These are phyloP conservation scores for Setophaga coronata DNA, from an alignment of 2,113 vertebrate species.

Conservation along the genomic window DNA sequence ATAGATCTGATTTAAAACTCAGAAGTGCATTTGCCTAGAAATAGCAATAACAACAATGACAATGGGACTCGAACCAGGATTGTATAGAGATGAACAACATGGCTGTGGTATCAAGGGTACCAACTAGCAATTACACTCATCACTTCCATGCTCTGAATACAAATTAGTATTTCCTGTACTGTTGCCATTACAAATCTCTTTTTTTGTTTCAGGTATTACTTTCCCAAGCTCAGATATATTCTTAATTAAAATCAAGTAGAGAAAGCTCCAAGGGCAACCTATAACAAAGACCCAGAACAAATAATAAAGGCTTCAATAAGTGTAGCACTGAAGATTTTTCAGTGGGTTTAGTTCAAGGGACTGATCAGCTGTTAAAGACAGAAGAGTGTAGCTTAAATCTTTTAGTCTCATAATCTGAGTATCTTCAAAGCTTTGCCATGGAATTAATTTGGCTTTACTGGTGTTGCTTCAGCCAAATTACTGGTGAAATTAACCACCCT, in stretches of 20 bases:
- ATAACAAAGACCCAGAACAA: not conserved
- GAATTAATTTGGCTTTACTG: not conserved
- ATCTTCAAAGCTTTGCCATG: not conserved
- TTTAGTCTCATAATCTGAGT: not conserved
- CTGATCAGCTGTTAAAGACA: not conserved
- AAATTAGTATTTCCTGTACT: not conserved
- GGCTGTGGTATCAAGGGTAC: not conserved
- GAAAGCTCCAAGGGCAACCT: not conserved
- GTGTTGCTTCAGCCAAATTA: not conserved
- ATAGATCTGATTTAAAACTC: not conserved
- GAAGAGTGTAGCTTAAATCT: not conserved
- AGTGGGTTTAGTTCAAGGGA: not conserved
- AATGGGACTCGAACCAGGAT: not conserved
- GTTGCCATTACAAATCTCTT: not conserved
- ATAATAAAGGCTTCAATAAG: not conserved
- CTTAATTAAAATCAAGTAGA: conserved; percentile 32
- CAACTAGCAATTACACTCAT: not conserved
- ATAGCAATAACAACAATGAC: not conserved
- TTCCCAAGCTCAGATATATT: not conserved
- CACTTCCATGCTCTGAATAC: not conserved
- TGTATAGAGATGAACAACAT: not conserved
- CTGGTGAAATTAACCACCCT: not conserved
- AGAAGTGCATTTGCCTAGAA: not conserved
- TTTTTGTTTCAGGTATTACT: conserved; percentile 14
- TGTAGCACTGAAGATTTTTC: not conserved